These are phyloP conservation scores for Atherinomorus stipes DNA, from an alignment of 2,113 vertebrate genomes.

Conservation along the genomic window DNA sequence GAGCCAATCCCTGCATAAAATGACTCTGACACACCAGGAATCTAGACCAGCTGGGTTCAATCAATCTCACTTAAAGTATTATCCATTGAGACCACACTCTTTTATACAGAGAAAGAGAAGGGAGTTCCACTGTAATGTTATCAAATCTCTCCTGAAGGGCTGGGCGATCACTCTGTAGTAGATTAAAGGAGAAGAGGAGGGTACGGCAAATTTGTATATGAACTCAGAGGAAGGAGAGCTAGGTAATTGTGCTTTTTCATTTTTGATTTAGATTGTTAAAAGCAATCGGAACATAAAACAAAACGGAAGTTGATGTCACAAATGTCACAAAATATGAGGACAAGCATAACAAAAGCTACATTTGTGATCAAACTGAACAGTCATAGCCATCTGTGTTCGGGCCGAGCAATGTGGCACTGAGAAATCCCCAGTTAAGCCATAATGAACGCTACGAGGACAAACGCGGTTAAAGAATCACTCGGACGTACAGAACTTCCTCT, in stretches of 20 bases:
- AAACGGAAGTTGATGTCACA: slow-evolving; percentile 4
- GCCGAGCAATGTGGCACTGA: slow-evolving; percentile 10
- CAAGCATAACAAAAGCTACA: slow-evolving; percentile 49
- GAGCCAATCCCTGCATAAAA: slow-evolving; percentile 79
- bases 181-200: slow-evolving; percentile 31
- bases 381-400: slow-evolving; percentile 63
- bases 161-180: slow-evolving; percentile 56
- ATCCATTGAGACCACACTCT: slow-evolving; percentile 58
- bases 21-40: slow-evolving; percentile 77
- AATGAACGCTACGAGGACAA: slow-evolving; percentile 46
- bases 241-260: slow-evolving; percentile 28
- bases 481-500: slow-evolving; percentile 51
- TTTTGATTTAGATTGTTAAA: slow-evolving; percentile 36
- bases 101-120: slow-evolving; percentile 70
- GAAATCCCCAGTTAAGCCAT: slow-evolving; percentile 54
- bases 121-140: slow-evolving; percentile 77
- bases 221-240: slow-evolving; percentile 6
- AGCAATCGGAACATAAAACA: slow-evolving; percentile 22
- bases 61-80: slow-evolving; percentile 83
- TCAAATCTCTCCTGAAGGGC: slow-evolving; percentile 67
- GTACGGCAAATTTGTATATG: slow-evolving; percentile 16
- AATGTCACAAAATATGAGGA: slow-evolving; percentile 37
- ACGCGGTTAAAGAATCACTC: slow-evolving; percentile 44
- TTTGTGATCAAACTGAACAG: slow-evolving; percentile 66
- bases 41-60: slow-evolving; percentile 76